phyloP scores from a whole-genome alignment of 2,888 invertebrate genomes.

The Oscheius myriophilus region DNA sequence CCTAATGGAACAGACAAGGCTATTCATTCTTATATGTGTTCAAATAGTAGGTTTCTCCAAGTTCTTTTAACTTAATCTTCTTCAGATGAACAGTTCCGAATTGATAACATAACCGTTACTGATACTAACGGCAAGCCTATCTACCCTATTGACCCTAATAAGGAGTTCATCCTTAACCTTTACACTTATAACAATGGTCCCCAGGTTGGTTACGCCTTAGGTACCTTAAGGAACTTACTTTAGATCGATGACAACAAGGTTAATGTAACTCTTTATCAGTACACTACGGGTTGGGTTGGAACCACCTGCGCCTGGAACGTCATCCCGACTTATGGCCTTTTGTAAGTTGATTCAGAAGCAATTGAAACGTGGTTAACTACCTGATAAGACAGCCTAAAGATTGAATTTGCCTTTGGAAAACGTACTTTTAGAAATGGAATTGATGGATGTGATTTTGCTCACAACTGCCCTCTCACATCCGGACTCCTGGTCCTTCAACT shows the following conservation, averaged over 20 bases:
- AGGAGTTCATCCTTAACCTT: constrained; percentile 58
- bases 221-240: not conserved
- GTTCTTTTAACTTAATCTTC: not conserved
- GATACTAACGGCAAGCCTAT: constrained; percentile 50
- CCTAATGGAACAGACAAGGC: constrained; percentile 61
- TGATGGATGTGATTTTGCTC: constrained; percentile 64
- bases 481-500: constrained; percentile 59
- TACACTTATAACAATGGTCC: constrained; percentile 61
- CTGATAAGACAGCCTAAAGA: not conserved
- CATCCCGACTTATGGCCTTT: constrained; percentile 61
- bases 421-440: constrained; percentile 45
- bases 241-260: constrained; percentile 60
- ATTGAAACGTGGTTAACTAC: not conserved
- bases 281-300: constrained; percentile 47
- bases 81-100: constrained; percentile 46
- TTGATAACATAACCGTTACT: constrained; percentile 49
- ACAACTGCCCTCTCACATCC: constrained; percentile 62
- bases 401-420: constrained; percentile 18
- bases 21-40: constrained; percentile 61
- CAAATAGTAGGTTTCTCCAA: constrained; percentile 33
- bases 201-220: constrained; percentile 31
- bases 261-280: constrained; percentile 59
- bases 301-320: constrained; percentile 54
- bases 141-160: constrained; percentile 62
- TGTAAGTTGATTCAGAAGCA: constrained; percentile 35